Conservation (phyloP, 2,888 invertebrate genomes). For the Unio delphinus region DNA sequence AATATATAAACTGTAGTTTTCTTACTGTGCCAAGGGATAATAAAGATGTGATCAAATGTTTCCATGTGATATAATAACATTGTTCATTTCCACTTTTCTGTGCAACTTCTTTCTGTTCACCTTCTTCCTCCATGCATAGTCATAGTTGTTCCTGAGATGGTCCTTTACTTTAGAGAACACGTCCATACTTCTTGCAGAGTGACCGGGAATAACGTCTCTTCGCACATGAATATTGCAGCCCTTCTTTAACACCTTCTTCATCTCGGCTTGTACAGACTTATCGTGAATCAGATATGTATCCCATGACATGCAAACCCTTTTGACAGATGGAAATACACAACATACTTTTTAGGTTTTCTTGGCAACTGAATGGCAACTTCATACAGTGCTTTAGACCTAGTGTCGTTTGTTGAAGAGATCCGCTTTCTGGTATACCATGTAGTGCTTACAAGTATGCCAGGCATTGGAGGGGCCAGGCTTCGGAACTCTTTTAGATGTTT, state of each 20-base stretch:
- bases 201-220: slow-evolving; percentile 18
- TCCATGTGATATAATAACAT: slow-evolving; percentile 10
- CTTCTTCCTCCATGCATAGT: slow-evolving; percentile 42
- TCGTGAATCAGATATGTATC: slow-evolving; percentile 25
- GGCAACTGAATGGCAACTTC: slow-evolving; percentile 40
- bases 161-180: slow-evolving; percentile 14
- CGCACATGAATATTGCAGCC: slow-evolving; percentile 37
- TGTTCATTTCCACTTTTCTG: slow-evolving; percentile 11
- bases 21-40: no score
- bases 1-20: background rate
- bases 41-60: background rate
- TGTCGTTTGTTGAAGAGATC: slow-evolving; percentile 16
- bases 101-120: background rate
- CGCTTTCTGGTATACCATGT: slow-evolving; percentile 25
- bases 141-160: slow-evolving; percentile 31
- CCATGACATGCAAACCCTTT: slow-evolving; percentile 14
- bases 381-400: slow-evolving; percentile 24
- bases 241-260: slow-evolving; percentile 21
- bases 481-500: background rate
- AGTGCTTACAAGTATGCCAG: slow-evolving; percentile 5
- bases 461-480: background rate
- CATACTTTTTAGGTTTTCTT: slow-evolving; percentile 31
- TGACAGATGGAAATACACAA: slow-evolving; percentile 27
- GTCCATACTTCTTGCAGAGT: slow-evolving; percentile 4
- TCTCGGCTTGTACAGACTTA: slow-evolving; percentile 22